Percentiles rank a stretch among this genome's conserved stretches.
These are phyloP conservation scores for Peromyscus nudipes DNA, from an alignment of 2,797 vertebrate genomes.

Conservation along the genomic window DNA sequence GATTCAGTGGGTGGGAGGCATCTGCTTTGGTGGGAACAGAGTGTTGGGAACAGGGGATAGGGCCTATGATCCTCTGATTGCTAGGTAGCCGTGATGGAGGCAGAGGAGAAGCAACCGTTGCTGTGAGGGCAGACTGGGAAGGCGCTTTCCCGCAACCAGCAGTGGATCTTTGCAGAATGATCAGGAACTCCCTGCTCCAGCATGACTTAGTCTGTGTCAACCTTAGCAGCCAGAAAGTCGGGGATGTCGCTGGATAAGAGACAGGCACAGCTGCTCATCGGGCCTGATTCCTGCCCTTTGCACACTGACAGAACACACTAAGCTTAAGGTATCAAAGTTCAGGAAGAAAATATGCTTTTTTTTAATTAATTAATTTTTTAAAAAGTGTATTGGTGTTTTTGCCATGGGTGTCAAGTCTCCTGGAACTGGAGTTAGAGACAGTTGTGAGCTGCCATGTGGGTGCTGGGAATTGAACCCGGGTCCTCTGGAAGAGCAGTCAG, in stretches of 20 bases:
- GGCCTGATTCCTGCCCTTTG: neutral
- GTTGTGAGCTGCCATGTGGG: too few species aligned
- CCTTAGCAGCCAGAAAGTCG: neutral
- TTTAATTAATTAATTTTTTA: too few species aligned
- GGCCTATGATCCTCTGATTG: constrained; percentile 30
- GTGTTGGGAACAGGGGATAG: neutral
- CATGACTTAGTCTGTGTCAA: neutral
- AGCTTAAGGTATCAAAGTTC: neutral
- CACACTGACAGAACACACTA: neutral
- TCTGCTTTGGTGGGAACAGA: neutral
- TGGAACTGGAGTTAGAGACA: too few species aligned
- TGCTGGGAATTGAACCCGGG: too few species aligned
- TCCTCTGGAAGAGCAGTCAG: too few species aligned
- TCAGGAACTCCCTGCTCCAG: neutral
- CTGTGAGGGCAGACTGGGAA: neutral
- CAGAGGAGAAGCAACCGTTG: neutral
- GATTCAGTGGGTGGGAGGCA: neutral
- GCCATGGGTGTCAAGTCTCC: too few species aligned
- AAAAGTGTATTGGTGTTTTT: too few species aligned
- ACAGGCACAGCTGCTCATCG: too few species aligned
- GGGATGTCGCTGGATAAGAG: neutral
- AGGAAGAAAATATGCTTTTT: neutral
- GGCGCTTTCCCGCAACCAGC: constrained; percentile 23
- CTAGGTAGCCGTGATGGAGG: neutral
- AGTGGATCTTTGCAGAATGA: neutral